A percentile compares a stretch with the other conserved stretches of the same genome.
Evolutionary conservation across 2,888 invertebrate genomes (phyloP).

Genomic region (Noctua fimbriata): DNA sequence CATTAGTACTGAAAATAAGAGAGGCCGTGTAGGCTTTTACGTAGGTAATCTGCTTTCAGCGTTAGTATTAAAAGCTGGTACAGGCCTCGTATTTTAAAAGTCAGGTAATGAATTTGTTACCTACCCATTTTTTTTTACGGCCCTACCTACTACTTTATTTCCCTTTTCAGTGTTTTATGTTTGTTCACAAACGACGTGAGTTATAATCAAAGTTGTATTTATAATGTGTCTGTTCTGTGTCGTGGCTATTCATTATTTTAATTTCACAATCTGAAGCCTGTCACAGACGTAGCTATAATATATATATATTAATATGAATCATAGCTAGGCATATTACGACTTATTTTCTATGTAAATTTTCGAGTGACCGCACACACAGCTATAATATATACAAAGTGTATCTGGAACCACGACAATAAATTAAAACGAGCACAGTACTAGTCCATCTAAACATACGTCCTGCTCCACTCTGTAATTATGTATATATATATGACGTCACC

Average conservation of each 20-base stretch:
- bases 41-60: constrained; percentile 33
- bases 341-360: no score
- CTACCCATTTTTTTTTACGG: neutral
- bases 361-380: no score
- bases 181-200: neutral
- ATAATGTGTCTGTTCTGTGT: neutral
- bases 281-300: no score
- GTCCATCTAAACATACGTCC: no score
- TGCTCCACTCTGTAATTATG: no score
- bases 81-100: constrained; percentile 19
- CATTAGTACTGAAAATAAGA: constrained; percentile 28
- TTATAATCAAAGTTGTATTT: neutral
- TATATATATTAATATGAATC: no score
- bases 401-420: no score
- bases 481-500: no score
- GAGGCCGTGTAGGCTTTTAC: constrained; percentile 36
- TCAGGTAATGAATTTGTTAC: neutral
- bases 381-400: no score
- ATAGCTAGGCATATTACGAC: no score
- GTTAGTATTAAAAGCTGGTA: constrained; percentile 16
- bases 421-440: no score
- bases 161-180: neutral
- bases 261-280: neutral
- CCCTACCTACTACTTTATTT: neutral
- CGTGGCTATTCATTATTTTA: neutral